These are phyloP conservation scores for Rhizoglyphus robini DNA, from an alignment of 1,140 invertebrate genomes.

Conservation along the genomic window DNA sequence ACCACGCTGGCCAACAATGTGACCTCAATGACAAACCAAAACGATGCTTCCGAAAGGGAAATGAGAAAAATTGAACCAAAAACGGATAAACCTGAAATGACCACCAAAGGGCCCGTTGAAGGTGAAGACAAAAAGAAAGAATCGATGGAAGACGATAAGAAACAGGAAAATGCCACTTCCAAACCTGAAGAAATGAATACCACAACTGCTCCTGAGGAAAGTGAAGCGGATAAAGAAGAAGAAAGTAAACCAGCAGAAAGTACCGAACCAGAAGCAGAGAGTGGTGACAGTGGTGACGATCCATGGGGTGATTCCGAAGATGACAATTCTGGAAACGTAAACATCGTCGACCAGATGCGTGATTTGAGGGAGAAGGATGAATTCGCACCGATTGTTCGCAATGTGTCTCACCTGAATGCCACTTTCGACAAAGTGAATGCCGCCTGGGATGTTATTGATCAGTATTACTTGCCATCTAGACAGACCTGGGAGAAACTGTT, in stretches of 20 bases:
- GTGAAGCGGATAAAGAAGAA: too few species aligned
- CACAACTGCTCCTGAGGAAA: too few species aligned
- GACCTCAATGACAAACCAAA: too few species aligned
- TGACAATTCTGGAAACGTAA: background rate
- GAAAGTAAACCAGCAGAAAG: background rate
- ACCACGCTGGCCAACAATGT: too few species aligned
- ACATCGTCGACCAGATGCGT: conserved; percentile 3
- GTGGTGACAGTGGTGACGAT: background rate
- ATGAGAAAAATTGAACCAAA: too few species aligned
- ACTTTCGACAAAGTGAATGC: background rate
- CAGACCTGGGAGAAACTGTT: background rate
- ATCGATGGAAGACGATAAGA: too few species aligned
- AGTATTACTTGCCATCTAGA: conserved; percentile 6
- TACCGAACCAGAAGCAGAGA: background rate
- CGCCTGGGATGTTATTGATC: background rate
- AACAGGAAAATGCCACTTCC: too few species aligned
- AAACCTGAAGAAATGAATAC: too few species aligned
- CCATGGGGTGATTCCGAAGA: background rate
- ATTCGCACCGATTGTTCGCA: background rate
- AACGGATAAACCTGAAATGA: too few species aligned
- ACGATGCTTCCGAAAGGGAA: too few species aligned
- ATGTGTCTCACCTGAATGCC: background rate
- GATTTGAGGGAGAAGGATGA: background rate
- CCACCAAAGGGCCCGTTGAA: too few species aligned
- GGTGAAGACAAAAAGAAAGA: too few species aligned